These are phyloP conservation scores for Mus spicilegus DNA, from an alignment of 2,113 vertebrate genomes.

Conservation along the genomic window DNA sequence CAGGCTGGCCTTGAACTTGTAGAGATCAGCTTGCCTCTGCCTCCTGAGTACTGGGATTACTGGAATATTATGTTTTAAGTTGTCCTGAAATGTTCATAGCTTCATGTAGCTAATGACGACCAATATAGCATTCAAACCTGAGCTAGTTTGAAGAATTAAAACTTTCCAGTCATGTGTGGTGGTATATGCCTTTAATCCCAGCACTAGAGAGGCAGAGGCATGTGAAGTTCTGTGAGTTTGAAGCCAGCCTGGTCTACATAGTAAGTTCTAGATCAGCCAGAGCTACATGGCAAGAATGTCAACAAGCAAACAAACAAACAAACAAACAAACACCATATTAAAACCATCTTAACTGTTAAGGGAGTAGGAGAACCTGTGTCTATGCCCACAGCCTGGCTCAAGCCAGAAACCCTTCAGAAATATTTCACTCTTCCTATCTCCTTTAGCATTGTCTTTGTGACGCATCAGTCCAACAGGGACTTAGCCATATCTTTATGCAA, in stretches of 20 bases:
- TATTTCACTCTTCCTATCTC: not conserved
- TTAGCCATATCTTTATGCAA: conserved; percentile 45
- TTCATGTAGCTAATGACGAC: not conserved
- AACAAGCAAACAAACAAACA: not conserved
- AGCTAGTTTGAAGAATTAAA: not conserved
- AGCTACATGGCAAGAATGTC: not conserved
- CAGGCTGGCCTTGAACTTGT: not conserved
- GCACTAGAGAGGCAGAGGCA: not conserved
- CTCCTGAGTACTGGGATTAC: not conserved
- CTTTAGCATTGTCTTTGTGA: not conserved
- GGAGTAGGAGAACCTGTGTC: not conserved
- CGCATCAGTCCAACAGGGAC: not conserved
- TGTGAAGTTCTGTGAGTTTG: not conserved
- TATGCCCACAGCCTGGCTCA: not conserved
- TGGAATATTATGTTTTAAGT: conserved; percentile 27
- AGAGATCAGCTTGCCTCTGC: not conserved
- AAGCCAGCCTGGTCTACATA: not conserved
- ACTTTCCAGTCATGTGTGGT: not conserved
- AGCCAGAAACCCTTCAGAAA: not conserved
- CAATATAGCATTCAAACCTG: not conserved
- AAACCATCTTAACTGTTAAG: not conserved
- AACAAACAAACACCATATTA: not conserved
- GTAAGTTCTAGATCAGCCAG: not conserved
- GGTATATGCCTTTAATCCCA: not conserved
- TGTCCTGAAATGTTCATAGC: not conserved